A percentile compares a stretch with the other conserved stretches of the same genome.
These are phyloP conservation scores for Tetranychus piercei DNA, from an alignment of 2,888 invertebrate species.

Conservation along the genomic window DNA sequence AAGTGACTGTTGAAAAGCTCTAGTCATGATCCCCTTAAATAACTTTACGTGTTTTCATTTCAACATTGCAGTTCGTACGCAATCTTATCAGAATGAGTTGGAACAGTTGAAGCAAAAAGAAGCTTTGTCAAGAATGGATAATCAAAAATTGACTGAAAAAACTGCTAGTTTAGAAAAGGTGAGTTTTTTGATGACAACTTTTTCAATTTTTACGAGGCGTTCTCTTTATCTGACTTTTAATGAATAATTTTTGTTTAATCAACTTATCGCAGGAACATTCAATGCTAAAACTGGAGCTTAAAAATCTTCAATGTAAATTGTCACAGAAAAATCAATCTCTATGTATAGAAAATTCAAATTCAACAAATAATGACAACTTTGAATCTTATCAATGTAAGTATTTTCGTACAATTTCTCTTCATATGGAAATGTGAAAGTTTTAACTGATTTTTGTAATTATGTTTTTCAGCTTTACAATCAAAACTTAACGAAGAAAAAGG, in stretches of 20 bases:
- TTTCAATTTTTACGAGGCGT: background rate
- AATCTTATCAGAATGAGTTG: slow-evolving; percentile 44
- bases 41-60: slow-evolving; percentile 16
- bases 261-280: background rate
- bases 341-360: slow-evolving; percentile 30
- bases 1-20: too few relatives aligned
- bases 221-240: background rate
- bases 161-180: slow-evolving; percentile 63
- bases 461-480: slow-evolving; percentile 55
- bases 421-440: slow-evolving; percentile 36
- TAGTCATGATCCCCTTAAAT: background rate
- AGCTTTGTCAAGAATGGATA: slow-evolving; percentile 48
- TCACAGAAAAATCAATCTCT: slow-evolving; percentile 30
- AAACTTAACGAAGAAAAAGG: slow-evolving; percentile 78
- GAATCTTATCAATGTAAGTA: slow-evolving; percentile 68
- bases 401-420: slow-evolving; percentile 7
- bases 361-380: slow-evolving; percentile 55
- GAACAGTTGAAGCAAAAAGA: slow-evolving; percentile 47
- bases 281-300: slow-evolving; percentile 44
- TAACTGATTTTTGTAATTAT: slow-evolving; percentile 34
- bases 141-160: slow-evolving; percentile 56
- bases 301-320: slow-evolving; percentile 33
- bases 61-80: slow-evolving; percentile 37
- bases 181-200: slow-evolving; percentile 8
- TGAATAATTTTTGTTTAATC: slow-evolving; percentile 34